These are phyloP conservation scores for Hydropotes inermis DNA, from an alignment of 2,113 vertebrate species.

Conservation along the genomic window DNA sequence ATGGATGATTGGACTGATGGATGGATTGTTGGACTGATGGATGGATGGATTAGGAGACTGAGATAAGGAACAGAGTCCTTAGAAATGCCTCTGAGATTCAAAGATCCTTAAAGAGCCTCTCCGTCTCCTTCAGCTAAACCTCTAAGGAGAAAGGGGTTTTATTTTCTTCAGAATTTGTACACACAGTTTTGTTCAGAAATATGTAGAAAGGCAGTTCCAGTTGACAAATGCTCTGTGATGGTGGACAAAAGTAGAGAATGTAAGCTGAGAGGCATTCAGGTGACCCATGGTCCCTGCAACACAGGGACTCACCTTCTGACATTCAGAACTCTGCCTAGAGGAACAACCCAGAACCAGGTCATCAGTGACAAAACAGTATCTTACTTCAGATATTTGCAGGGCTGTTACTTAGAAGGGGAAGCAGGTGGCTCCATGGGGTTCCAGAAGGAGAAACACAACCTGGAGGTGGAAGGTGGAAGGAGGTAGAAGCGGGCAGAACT, in stretches of 20 bases:
- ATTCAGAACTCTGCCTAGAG: background rate
- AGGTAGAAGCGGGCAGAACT: background rate
- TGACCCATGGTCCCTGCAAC: fast-evolving
- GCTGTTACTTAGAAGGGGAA: background rate
- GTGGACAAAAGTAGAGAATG: background rate
- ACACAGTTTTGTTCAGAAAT: background rate
- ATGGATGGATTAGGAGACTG: background rate
- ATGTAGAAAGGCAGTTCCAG: background rate
- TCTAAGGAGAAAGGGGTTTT: background rate
- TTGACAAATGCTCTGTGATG: background rate
- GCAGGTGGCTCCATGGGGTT: background rate
- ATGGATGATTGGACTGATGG: background rate
- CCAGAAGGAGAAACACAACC: background rate
- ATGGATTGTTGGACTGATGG: background rate
- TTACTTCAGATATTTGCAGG: background rate
- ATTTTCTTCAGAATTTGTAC: background rate
- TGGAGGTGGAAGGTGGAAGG: background rate
- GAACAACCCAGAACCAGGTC: background rate
- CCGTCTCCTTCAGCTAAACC: background rate
- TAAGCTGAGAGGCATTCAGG: fast-evolving
- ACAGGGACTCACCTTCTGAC: background rate
- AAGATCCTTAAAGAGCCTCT: background rate
- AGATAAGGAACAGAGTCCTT: background rate
- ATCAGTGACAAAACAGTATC: background rate
- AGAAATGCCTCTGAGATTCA: background rate